Conservation (phyloP, 2,797 vertebrate species). For the Carapus acus region DNA sequence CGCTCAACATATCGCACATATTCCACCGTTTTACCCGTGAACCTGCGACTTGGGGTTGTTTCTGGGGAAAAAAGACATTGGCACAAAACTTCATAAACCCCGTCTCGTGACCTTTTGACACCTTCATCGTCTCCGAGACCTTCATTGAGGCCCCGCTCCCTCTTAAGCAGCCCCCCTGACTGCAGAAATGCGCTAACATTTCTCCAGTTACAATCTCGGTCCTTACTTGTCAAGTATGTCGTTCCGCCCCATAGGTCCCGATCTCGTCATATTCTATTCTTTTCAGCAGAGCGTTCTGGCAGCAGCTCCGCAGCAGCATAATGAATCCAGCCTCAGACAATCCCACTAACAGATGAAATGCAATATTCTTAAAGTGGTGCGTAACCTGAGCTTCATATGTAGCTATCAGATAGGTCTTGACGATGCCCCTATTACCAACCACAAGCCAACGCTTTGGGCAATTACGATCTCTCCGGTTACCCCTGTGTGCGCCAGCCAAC, state of each 20-base stretch:
- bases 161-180: conserved; percentile 39
- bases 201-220: conserved; percentile 69
- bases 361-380: conserved; percentile 70
- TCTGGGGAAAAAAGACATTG: neutral
- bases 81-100: neutral
- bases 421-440: conserved; percentile 63
- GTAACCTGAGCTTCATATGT: conserved; percentile 70
- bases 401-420: conserved; percentile 70
- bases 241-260: conserved; percentile 52
- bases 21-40: conserved; percentile 1
- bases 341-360: conserved; percentile 63
- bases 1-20: neutral
- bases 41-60: neutral
- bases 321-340: conserved; percentile 58
- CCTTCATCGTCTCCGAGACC: conserved; percentile 14
- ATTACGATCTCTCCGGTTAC: conserved; percentile 71
- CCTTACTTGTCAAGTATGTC: conserved; percentile 48
- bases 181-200: conserved; percentile 61
- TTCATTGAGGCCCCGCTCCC: conserved; percentile 23
- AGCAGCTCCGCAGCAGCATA: conserved; percentile 50
- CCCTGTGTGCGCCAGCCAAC: conserved; percentile 52
- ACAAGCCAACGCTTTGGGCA: conserved; percentile 63
- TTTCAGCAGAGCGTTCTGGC: conserved; percentile 56
- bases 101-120: conserved; percentile 10
- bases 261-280: conserved; percentile 66